These are phyloP conservation scores for Dendrolimus kikuchii DNA, from an alignment of 1,140 invertebrate species.

Conservation along the genomic window DNA sequence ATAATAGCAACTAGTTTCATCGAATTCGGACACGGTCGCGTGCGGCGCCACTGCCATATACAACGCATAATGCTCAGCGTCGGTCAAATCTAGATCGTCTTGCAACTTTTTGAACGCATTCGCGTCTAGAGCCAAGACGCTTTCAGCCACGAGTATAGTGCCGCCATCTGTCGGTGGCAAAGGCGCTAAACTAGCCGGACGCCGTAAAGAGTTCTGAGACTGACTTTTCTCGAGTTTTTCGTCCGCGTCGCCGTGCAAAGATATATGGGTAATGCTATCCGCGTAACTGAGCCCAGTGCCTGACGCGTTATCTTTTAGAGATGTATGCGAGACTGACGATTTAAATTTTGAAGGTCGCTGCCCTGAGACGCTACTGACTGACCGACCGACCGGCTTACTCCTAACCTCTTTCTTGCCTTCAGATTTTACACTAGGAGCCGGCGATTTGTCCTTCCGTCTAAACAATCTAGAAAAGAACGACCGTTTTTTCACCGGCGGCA, in stretches of 20 bases:
- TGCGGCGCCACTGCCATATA: conserved; percentile 88
- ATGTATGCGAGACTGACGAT: conserved; percentile 52
- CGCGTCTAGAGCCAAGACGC: conserved; percentile 62
- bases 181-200: conserved; percentile 28
- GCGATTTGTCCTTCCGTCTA: conserved; percentile 58
- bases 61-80: conserved; percentile 89
- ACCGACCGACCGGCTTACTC: conserved; percentile 67
- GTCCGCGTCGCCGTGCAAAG: conserved; percentile 72
- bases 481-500: conserved; percentile 60
- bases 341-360: conserved; percentile 63
- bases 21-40: conserved; percentile 88
- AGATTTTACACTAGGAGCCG: conserved; percentile 48
- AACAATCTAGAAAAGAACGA: conserved; percentile 66
- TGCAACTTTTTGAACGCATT: conserved; percentile 55
- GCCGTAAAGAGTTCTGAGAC: conserved; percentile 16
- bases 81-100: conserved; percentile 77
- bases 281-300: conserved; percentile 56
- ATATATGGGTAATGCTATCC: conserved; percentile 74
- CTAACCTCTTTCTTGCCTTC: conserved; percentile 37
- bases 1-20: conserved; percentile 89
- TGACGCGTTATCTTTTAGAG: conserved; percentile 58
- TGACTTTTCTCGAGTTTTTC: conserved; percentile 33
- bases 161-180: conserved; percentile 44
- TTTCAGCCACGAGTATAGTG: conserved; percentile 65
- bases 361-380: conserved; percentile 74